Evolutionary conservation across 2,113 vertebrate species (phyloP).

Genomic region (Eira barbara): DNA sequence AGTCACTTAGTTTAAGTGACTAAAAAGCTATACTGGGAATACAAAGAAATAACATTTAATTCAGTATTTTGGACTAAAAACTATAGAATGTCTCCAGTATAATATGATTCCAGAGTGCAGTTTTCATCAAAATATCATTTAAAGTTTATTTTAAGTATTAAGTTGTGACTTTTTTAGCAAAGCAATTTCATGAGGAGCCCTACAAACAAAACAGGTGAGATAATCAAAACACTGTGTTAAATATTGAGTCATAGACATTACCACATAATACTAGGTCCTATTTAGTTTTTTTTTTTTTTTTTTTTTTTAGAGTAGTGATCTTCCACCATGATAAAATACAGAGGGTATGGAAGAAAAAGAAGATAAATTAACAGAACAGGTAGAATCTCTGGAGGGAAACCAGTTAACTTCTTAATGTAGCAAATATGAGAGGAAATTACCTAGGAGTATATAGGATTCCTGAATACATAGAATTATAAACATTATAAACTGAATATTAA

Average conservation of each 20-base stretch:
- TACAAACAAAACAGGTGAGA: neutral
- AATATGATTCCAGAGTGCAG: neutral
- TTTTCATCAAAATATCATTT: neutral
- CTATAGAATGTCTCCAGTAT: neutral
- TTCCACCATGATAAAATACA: neutral
- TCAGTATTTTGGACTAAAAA: neutral
- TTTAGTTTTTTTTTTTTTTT: neutral
- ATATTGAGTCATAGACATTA: neutral
- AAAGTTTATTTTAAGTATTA: neutral
- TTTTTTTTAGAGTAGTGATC: neutral
- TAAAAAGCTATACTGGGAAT: neutral
- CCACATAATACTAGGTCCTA: neutral
- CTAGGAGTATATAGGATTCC: neutral
- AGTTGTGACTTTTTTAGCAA: neutral
- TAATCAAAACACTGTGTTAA: neutral
- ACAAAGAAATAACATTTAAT: neutral
- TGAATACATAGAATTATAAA: neutral
- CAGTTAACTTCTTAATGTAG: neutral
- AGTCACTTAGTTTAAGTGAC: neutral
- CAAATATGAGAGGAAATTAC: neutral
- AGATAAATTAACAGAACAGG: neutral
- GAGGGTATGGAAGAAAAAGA: neutral
- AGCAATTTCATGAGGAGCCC: neutral
- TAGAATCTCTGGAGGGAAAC: neutral
- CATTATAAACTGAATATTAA: neutral